Percentiles rank a stretch among this genome's conserved stretches.
These are phyloP conservation scores for Sebastes fasciatus DNA, from an alignment of 2,113 vertebrate genomes.

Conservation along the genomic window DNA sequence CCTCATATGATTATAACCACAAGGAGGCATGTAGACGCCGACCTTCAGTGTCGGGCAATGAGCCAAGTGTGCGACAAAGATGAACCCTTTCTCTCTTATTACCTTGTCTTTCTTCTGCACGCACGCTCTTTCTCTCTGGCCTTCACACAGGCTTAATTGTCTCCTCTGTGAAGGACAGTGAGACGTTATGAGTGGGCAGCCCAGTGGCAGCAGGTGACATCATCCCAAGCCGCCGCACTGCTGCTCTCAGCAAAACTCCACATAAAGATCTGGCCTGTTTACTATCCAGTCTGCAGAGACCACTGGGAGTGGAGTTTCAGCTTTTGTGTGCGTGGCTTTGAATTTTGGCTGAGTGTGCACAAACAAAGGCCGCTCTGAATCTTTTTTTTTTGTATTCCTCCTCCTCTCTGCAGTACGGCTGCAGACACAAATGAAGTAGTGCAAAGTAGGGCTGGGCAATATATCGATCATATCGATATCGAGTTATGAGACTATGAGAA, in stretches of 20 bases:
- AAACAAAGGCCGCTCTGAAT: constrained; percentile 9
- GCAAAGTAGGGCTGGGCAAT: neutral
- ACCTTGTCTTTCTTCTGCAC: neutral
- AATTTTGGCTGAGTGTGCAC: constrained; percentile 24
- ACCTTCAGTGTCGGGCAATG: constrained; percentile 6
- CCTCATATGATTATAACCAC: neutral
- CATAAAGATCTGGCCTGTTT: constrained; percentile 28
- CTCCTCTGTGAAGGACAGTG: constrained; percentile 34
- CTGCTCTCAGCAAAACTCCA: constrained; percentile 54
- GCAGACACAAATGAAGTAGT: neutral
- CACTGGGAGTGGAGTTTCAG: neutral
- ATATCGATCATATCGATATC: neutral
- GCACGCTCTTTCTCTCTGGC: neutral
- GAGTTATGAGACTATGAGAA: too few species aligned
- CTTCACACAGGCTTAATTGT: neutral
- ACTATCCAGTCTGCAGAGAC: constrained; percentile 14
- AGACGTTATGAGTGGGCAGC: constrained; percentile 10
- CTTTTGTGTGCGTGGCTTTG: constrained; percentile 21
- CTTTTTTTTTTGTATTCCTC: neutral
- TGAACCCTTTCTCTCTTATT: neutral
- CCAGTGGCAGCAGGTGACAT: constrained; percentile 39
- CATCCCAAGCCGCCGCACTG: constrained; percentile 36
- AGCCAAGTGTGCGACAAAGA: constrained; percentile 22
- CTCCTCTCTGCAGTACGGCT: neutral
- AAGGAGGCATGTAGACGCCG: neutral